phyloP scores from a whole-genome alignment of 2,797 vertebrate genomes.

The Sebastiscus albofasciatus region DNA sequence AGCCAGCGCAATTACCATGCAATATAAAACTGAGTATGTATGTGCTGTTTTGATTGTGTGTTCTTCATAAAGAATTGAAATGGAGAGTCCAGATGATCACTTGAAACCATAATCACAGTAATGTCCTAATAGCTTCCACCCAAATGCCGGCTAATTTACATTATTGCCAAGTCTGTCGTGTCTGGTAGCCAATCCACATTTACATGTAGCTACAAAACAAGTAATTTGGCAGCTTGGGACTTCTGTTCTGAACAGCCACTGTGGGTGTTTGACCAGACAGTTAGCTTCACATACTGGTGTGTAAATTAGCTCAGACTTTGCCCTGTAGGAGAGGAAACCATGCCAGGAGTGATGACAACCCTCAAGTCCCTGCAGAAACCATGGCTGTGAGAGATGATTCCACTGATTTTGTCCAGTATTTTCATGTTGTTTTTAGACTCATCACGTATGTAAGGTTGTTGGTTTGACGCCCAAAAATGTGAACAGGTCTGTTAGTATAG shows the following conservation, averaged over 20 bases:
- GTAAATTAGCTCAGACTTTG: slow-evolving; percentile 18
- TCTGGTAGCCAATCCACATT: slow-evolving; percentile 1
- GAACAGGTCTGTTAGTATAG: slow-evolving; percentile 39
- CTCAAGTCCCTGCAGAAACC: not conserved
- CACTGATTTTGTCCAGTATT: not conserved
- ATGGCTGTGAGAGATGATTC: not conserved
- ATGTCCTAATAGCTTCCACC: slow-evolving; percentile 24
- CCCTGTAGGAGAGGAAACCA: slow-evolving; percentile 32
- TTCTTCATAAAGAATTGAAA: not conserved
- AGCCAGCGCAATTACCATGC: not conserved
- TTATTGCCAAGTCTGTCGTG: slow-evolving; percentile 19
- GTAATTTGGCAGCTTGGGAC: slow-evolving; percentile 29
- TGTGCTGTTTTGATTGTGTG: not conserved
- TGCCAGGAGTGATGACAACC: slow-evolving; percentile 37
- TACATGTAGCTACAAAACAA: slow-evolving; percentile 11
- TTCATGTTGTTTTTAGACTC: not conserved
- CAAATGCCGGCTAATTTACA: not conserved
- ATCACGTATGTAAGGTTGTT: not conserved
- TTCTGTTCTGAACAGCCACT: not conserved
- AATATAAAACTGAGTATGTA: not conserved
- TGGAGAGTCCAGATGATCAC: slow-evolving; percentile 11
- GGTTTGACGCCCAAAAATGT: slow-evolving; percentile 67
- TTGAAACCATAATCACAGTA: slow-evolving; percentile 8
- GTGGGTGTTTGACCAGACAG: slow-evolving; percentile 26
- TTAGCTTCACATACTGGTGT: slow-evolving; percentile 14